Base-by-base conservation (phyloP, 1,140 invertebrate genomes). In the Drosophila setifemur region DNA sequence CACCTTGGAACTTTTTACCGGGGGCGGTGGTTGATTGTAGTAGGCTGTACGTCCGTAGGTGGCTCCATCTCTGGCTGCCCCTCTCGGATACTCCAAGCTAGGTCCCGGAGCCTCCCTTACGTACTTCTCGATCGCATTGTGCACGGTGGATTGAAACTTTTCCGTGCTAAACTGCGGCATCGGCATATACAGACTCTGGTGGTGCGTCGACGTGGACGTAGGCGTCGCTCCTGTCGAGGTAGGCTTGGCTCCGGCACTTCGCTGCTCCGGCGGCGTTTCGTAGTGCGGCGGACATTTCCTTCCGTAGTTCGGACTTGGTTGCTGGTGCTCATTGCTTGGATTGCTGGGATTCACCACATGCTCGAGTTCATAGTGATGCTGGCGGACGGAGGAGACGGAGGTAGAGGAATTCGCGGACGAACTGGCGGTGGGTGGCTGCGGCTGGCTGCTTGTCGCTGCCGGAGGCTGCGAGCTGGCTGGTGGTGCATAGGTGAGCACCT, bases 331-430 rank as follows among this genome's bases (percentile, higher is more conserved):
- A 18, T 70, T 82, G n/a, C 70, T 57, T 2, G 69, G 69, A 33
- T 89, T 89, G 16, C 69, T 89, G 14, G 88, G 88, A 73, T 89
- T 89, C 1, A 89, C 77, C 39, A 85, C 79, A 16, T 89, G 75
- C 16, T 85, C 79, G 14, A 63, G 57, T 2, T 85, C 71, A n/a
- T 71, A 79, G 16, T 42, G 33, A 16, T 37, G 6, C 33, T 37
- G 57, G 28, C 57, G 57, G 57, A 61, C 57, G 57, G 57, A 58
- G 14, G 57, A 57, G n/a, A 29, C 40, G 26, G 57, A 9, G 19
- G 19, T 14, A n/a, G 35, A 26, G 8, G 47, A 6, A 3, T 43
- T 25, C 26, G 39, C 19, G 40, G 48, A 21, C 4, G 26, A 23
- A 3, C 28, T 50, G 63, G 35, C 11, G 42, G 37, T 43, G 42